Percentiles rank a stretch among this genome's conserved stretches.
Conservation (phyloP, 2,888 invertebrate species). For the Sisyra terminalis region DNA sequence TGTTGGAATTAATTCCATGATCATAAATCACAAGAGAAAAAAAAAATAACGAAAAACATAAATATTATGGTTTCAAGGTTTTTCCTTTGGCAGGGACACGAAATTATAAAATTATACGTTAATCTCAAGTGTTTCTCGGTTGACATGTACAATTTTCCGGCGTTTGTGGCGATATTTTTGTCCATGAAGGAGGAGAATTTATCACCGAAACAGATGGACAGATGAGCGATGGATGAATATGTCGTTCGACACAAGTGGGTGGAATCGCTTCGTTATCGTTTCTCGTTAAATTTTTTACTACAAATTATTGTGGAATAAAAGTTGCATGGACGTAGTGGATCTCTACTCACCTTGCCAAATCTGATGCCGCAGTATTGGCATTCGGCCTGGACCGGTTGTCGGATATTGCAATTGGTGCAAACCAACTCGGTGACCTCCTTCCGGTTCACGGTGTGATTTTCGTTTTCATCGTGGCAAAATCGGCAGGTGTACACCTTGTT, state of each 20-base stretch:
- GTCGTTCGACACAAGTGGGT: too few relatives aligned
- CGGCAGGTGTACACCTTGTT: conserved; percentile 76
- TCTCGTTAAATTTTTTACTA: neutral
- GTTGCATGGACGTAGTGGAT: neutral
- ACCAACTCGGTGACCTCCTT: conserved; percentile 70
- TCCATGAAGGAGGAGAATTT: too few relatives aligned
- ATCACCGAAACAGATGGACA: neutral
- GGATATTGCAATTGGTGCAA: conserved; percentile 63
- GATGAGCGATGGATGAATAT: neutral
- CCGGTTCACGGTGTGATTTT: conserved; percentile 68
- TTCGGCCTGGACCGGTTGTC: conserved; percentile 64
- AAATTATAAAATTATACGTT: neutral
- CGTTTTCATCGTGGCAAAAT: conserved; percentile 79
- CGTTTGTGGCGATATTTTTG: too few relatives aligned
- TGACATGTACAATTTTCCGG: too few relatives aligned
- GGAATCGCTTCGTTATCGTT: neutral
- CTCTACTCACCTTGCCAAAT: conserved; percentile 60
- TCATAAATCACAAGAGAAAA: too few relatives aligned
- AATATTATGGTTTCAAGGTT: neutral
- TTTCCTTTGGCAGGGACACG: conserved; percentile 3
- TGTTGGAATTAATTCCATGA: too few relatives aligned
- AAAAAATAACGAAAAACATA: neutral
- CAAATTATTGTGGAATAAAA: neutral
- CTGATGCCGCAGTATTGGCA: conserved; percentile 61
- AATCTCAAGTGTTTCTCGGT: too few relatives aligned